Base-by-base conservation (phyloP, 2,113 vertebrate genomes). In the Apteryx mantelli region DNA sequence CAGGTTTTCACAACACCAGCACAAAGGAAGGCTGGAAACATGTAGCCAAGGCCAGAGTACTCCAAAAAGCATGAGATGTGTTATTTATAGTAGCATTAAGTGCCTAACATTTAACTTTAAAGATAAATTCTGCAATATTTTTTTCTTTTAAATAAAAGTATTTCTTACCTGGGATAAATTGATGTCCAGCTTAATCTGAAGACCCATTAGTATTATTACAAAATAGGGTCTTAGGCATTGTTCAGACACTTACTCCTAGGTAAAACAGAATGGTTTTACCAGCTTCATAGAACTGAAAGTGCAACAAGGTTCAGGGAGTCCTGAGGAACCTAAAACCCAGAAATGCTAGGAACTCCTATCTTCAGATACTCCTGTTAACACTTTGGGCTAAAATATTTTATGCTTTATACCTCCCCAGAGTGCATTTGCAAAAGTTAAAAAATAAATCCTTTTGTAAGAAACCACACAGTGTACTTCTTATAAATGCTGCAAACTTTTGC, bases 1-100 rank as follows among this genome's bases (percentile, higher is more conserved):
- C 50, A n/a, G 0, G 0, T 44, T n/a, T 82, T 69, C 64, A 75
- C 65, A 71, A 36, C 10, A 52, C 0, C 1, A 65, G 10, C 42
- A 73, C 19, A 64, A 36, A 19, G 40, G 20, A 84, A 10, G n/a
- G 16, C 64, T 63, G 36, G 46, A 76, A 68, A 53, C 16, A 19
- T 20, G 26, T 63, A 38, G 9, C 26, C 63, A 48, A 40, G 38
- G 48, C 17, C 48, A 48, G 17, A 73, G 34, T 55, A 63, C 9
- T 44, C 56, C 15, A 63, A 34, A 63, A 84, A 40, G 20, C 64
- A 71, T 28, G 16, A 71, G 28, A 6, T 10, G 8, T 71, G 48
- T 30, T 64, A 63, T 25, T 38, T 78, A 64, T 17, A 78, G 64
- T 28, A 84, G 38, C 14, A 55, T 18, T 48, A 56, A 84, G 69